Conservation (phyloP, 2,888 invertebrate genomes). For the Cephalotes varians region DNA sequence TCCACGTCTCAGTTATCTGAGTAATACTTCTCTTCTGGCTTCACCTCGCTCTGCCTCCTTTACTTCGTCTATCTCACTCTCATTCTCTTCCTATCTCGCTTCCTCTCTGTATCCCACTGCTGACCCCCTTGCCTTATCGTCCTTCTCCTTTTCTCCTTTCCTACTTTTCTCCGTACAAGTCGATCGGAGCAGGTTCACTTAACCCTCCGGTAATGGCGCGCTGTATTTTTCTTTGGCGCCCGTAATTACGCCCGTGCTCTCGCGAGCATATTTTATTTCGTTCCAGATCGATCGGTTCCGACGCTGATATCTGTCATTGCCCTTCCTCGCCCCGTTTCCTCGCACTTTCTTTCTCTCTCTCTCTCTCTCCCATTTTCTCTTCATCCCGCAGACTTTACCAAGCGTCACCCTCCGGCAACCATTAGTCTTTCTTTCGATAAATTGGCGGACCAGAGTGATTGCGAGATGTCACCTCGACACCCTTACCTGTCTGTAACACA, state of each 20-base stretch:
- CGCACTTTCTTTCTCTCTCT: neutral
- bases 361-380: conserved; percentile 19
- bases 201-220: conserved; percentile 78
- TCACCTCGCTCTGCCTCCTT: conserved; percentile 48
- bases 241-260: conserved; percentile 77
- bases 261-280: conserved; percentile 75
- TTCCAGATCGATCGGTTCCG: conserved; percentile 71
- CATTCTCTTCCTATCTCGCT: neutral
- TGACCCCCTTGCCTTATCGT: conserved; percentile 29
- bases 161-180: conserved; percentile 51
- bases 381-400: conserved; percentile 22
- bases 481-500: conserved; percentile 29
- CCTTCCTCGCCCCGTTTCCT: conserved; percentile 9
- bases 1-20: conserved; percentile 81
- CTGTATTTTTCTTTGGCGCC: conserved; percentile 79
- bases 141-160: conserved; percentile 47
- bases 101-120: conserved; percentile 7
- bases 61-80: conserved; percentile 27
- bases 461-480: conserved; percentile 67
- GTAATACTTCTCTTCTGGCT: conserved; percentile 74
- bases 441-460: conserved; percentile 68
- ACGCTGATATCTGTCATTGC: conserved; percentile 66
- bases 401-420: conserved; percentile 61
- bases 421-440: conserved; percentile 78
- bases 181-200: conserved; percentile 64